A percentile compares a stretch with the other conserved stretches of the same genome.
Evolutionary conservation across 2,113 vertebrate species (phyloP).

Genomic region (Naja naja): DNA sequence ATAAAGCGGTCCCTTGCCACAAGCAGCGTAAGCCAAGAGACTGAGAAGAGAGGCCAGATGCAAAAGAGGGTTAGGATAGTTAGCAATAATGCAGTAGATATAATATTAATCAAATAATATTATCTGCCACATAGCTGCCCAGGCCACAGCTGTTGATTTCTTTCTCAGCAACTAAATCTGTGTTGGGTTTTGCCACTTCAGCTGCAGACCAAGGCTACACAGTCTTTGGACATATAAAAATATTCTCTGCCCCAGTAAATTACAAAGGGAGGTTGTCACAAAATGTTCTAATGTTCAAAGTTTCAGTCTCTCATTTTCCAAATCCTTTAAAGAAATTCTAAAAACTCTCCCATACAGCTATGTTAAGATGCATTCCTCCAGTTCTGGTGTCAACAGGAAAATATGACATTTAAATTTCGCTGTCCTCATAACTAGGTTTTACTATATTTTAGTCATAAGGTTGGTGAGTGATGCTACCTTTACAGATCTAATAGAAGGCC

Average conservation of each 20-base stretch:
- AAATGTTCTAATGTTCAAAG: not conserved
- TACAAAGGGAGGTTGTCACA: not conserved
- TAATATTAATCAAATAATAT: not conserved
- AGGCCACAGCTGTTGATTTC: not conserved
- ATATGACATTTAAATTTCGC: not conserved
- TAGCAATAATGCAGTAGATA: not conserved
- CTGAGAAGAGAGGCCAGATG: not conserved
- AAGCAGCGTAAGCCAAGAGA: not conserved
- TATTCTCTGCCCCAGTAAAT: not conserved
- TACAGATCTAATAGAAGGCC: not conserved
- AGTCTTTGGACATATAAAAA: not conserved
- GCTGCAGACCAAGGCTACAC: not conserved
- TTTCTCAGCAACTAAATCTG: not conserved
- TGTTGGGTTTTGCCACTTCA: not conserved
- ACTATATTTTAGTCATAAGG: not conserved
- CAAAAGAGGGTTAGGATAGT: not conserved
- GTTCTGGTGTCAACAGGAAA: not conserved
- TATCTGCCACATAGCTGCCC: not conserved
- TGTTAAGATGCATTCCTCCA: not conserved
- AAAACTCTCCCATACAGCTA: not conserved
- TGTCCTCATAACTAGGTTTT: not conserved
- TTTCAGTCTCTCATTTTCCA: not conserved
- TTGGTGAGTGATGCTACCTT: not conserved
- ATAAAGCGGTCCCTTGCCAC: not conserved
- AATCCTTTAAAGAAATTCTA: not conserved